These are phyloP conservation scores for Drosophila biarmipes DNA, from an alignment of 1,140 invertebrate species.

Conservation along the genomic window DNA sequence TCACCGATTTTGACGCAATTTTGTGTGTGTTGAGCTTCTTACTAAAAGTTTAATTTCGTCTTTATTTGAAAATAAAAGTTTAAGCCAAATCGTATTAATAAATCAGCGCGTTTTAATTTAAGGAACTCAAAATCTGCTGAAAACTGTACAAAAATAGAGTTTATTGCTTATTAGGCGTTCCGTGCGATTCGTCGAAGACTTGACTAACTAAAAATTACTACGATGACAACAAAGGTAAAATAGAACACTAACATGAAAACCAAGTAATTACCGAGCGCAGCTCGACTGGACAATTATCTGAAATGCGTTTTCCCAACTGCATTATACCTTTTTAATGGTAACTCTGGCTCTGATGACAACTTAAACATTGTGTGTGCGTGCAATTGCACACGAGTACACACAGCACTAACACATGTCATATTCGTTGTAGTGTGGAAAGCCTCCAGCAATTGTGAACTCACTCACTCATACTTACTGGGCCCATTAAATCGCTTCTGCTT, in stretches of 20 bases:
- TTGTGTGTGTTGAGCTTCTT: neutral
- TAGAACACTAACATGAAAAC: constrained; percentile 60
- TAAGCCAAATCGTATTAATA: neutral
- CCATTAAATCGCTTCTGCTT: constrained; percentile 2
- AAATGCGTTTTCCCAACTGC: constrained; percentile 69
- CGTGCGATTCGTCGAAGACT: neutral
- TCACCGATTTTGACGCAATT: neutral
- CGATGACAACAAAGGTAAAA: constrained; percentile 44
- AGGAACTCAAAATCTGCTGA: neutral
- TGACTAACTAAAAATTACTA: constrained; percentile 26
- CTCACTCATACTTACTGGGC: neutral
- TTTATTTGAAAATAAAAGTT: neutral
- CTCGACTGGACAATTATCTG: constrained; percentile 62
- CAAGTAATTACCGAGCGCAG: constrained; percentile 53
- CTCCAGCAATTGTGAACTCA: constrained; percentile 25
- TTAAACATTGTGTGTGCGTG: constrained; percentile 60
- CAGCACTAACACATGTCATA: constrained; percentile 4
- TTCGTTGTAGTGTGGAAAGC: constrained; percentile 18
- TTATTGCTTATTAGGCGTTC: neutral
- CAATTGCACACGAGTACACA: constrained; percentile 8
- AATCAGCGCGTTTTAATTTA: neutral
- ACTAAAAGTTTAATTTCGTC: neutral
- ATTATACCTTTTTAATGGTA: constrained; percentile 68
- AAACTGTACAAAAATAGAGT: too few species aligned
- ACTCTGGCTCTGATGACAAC: constrained; percentile 70